Base-by-base conservation (phyloP, 2,888 invertebrate genomes). In the Nomada ferruginata region DNA sequence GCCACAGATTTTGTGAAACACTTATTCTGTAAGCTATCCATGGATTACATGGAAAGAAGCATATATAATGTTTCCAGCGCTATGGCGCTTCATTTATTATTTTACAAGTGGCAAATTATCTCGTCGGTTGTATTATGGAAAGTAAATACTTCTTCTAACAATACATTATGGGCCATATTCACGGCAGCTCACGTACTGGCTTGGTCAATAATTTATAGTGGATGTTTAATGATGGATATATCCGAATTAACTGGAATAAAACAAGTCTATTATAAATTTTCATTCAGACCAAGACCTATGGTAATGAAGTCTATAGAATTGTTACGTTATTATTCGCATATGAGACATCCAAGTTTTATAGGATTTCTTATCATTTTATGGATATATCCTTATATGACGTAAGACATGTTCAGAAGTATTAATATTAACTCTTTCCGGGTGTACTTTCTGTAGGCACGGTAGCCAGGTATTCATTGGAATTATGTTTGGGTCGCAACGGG, bases 261-360 rank as follows among this genome's bases (percentile, higher is more conserved):
- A 89, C 96, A 96, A 91, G 94, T 95, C 9, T 96, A 95, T 90
- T 96, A 96, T 81, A 94, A 94, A 85, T 87, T 95, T 26, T 94
- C 94, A 63, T 94, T 94, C 23, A 94, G 94, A 79, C 94, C 94
- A 11, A 94, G 94, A 55, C 95, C 96, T 0, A 93, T 94, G 79
- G 87, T 91, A 0, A 94, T 94, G 80, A 96, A 96, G 91, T 95
- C 96, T 0, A 88, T 85, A 20, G 94, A 95, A 77, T 90, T 96
- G 68, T 94, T 94, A 66, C 93, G 94, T 84, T 94, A 95, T 42
- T 95, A 95, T 82, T 88, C 93, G 0, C 95, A 96, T 85, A 95
- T 96, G 91, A 94, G 96, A 60, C 96, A 96, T 94, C 96, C 96
- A 1, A 96, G 96, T 77, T 96, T 96, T 85, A 92, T 94, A 57